A percentile compares a stretch with the other conserved stretches of the same genome.
phyloP scores from a whole-genome alignment of 1,140 invertebrate species.

The Steinernema feltiae region DNA sequence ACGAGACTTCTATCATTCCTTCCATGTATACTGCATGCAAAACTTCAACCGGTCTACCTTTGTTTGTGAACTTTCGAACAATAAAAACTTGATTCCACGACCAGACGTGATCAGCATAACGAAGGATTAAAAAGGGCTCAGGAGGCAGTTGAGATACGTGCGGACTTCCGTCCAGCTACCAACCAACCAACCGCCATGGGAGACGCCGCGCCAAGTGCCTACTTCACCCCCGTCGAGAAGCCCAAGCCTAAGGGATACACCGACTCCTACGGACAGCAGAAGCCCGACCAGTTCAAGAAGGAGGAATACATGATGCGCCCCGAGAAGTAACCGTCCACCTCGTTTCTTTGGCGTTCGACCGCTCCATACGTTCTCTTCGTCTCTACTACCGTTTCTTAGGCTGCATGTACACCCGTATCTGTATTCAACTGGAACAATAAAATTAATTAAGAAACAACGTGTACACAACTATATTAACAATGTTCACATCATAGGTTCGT shows the following conservation, averaged over 20 bases:
- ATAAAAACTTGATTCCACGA: too few species aligned
- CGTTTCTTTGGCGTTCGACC: too few species aligned
- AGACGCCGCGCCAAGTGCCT: not conserved
- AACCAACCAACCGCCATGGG: not conserved
- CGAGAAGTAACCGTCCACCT: constrained; percentile 8
- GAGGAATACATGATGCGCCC: constrained; percentile 10
- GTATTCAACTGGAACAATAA: not conserved
- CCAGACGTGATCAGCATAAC: not conserved
- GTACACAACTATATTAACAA: too few species aligned
- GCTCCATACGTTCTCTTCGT: too few species aligned
- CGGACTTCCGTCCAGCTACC: not conserved
- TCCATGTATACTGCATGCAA: not conserved
- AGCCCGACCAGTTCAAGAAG: constrained; percentile 3
- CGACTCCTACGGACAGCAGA: not conserved
- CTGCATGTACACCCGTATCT: not conserved
- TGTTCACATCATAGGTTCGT: too few species aligned
- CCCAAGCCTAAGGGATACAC: not conserved
- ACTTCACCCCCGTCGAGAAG: not conserved
- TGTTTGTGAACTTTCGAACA: too few species aligned
- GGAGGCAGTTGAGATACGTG: not conserved
- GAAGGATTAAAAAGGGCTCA: not conserved
- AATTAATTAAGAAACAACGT: too few species aligned
- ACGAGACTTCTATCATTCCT: too few species aligned
- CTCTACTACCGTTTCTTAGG: too few species aligned
- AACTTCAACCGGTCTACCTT: too few species aligned